A percentile compares a stretch with the other conserved stretches of the same genome.
Evolutionary conservation across 1,140 invertebrate genomes (phyloP).

Genomic region (Eumaeus atala): DNA sequence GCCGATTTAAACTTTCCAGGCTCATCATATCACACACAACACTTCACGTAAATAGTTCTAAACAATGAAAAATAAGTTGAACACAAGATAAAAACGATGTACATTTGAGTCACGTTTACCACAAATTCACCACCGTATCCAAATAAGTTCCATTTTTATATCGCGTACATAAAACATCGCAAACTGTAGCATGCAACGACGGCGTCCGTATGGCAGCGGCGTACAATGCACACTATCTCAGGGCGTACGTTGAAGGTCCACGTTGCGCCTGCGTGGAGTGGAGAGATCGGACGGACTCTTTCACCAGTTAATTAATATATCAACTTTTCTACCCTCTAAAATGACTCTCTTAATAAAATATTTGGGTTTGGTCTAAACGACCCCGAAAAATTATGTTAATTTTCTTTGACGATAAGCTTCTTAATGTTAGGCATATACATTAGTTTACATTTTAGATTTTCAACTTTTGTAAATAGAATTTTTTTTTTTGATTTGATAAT

Average conservation of each 20-base stretch:
- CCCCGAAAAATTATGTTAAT: conserved; percentile 25
- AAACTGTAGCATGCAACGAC: background rate
- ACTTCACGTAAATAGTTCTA: no score
- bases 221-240: conserved; percentile 50
- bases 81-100: no score
- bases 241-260: conserved; percentile 50
- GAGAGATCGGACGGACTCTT: conserved; percentile 65
- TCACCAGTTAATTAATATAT: conserved; percentile 72
- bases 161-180: conserved; percentile 41
- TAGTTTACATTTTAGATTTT: conserved; percentile 5
- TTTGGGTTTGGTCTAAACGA: conserved; percentile 45
- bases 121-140: conserved; percentile 23
- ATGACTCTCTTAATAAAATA: conserved; percentile 64
- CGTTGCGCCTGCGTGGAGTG: conserved; percentile 60
- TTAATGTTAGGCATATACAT: background rate
- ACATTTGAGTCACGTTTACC: no score
- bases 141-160: conserved; percentile 31
- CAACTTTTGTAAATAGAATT: background rate
- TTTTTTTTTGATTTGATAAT: no score
- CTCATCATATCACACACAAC: no score
- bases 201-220: background rate
- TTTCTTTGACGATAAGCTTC: conserved; percentile 6
- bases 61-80: no score
- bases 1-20: no score
- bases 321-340: conserved; percentile 67